Percentiles rank a stretch among this genome's conserved stretches.
phyloP scores from a whole-genome alignment of 2,113 vertebrate species.

The Circaetus cinerascens region DNA sequence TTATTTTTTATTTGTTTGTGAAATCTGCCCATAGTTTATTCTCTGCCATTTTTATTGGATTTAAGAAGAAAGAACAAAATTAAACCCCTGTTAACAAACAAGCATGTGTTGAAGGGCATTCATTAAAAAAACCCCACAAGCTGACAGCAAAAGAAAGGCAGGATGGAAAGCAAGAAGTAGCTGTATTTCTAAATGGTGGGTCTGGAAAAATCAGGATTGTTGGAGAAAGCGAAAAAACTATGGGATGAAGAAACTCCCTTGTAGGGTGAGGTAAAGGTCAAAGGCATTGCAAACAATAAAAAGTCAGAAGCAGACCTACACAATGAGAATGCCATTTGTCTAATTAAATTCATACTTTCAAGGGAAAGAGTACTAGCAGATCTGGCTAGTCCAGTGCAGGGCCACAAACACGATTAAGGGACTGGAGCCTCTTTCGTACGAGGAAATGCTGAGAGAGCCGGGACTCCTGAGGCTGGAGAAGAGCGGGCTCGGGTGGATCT shows the following conservation, averaged over 20 bases:
- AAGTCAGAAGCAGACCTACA: not conserved
- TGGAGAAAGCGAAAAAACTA: not conserved
- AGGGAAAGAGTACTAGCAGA: not conserved
- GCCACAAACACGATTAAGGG: not conserved
- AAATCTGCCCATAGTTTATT: not conserved
- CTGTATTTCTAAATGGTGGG: not conserved
- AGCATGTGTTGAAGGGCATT: not conserved
- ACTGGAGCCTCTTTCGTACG: not conserved
- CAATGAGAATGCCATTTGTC: not conserved
- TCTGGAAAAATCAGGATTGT: not conserved
- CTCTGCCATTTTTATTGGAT: not conserved
- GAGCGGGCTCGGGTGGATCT: not conserved
- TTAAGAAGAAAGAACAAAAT: not conserved
- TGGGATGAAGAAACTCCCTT: not conserved
- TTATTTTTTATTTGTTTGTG: not conserved
- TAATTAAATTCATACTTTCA: not conserved
- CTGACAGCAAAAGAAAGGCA: not conserved
- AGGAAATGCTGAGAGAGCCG: not conserved
- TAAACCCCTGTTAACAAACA: not conserved
- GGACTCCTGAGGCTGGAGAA: not conserved
- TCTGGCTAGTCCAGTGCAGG: not conserved
- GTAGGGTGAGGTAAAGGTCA: not conserved
- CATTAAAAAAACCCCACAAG: not conserved
- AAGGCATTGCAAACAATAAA: not conserved
- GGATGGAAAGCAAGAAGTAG: not conserved